Evolutionary conservation across 2,113 vertebrate genomes (phyloP).

Genomic region (Gracilinanus agilis): DNA sequence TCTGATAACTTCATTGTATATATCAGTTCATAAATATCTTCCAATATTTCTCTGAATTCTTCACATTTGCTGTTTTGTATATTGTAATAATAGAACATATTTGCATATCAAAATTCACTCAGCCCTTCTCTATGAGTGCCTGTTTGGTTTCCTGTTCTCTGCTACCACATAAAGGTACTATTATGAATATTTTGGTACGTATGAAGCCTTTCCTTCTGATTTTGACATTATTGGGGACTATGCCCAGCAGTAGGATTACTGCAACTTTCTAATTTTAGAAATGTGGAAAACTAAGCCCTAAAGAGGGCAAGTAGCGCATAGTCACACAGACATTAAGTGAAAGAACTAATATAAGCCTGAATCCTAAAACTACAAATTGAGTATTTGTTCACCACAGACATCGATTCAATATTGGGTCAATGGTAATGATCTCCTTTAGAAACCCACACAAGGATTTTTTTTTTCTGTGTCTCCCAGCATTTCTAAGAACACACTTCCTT

Average conservation of each 20-base stretch:
- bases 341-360: not conserved
- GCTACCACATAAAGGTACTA: not conserved
- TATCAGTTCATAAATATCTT: not conserved
- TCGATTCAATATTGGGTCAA: not conserved
- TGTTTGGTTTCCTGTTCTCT: not conserved
- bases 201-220: not conserved
- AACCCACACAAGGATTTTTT: not conserved
- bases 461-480: not conserved
- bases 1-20: not conserved
- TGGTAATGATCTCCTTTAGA: not conserved
- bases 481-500: not conserved
- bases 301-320: not conserved
- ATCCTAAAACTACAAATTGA: not conserved
- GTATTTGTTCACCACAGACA: not conserved
- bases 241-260: not conserved
- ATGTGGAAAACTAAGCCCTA: not conserved
- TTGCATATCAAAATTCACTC: not conserved
- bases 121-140: not conserved
- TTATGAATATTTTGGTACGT: not conserved
- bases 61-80: not conserved
- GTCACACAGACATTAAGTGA: not conserved
- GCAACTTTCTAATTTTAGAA: not conserved
- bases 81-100: not conserved
- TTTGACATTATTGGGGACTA: not conserved
- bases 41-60: not conserved